phyloP scores from a whole-genome alignment of 2,797 vertebrate genomes.

The Premnoplex brunnescens region DNA sequence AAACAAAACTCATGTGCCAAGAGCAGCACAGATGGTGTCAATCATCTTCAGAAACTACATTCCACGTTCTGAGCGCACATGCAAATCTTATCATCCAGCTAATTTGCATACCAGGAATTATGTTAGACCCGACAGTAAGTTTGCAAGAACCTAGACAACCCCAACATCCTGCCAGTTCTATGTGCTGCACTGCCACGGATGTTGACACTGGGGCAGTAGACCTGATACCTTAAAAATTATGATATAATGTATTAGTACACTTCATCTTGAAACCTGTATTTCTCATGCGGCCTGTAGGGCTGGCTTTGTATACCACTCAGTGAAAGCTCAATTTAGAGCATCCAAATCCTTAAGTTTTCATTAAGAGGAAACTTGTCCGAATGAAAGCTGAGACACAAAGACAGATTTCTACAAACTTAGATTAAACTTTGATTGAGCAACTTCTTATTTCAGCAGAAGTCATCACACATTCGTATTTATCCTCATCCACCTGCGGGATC shows the following conservation, averaged over 20 bases:
- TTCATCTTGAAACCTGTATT: rapidly evolving
- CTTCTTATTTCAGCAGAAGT: not conserved
- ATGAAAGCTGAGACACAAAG: rapidly evolving
- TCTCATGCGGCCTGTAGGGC: too few species aligned
- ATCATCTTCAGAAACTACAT: not conserved
- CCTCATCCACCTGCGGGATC: not conserved
- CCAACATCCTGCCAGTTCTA: not conserved
- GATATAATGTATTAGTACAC: not conserved
- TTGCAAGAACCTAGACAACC: not conserved
- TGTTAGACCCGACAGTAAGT: not conserved
- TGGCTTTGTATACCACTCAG: not conserved
- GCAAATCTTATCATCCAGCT: not conserved
- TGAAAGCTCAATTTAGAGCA: not conserved
- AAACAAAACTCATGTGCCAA: not conserved
- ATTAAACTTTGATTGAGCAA: not conserved
- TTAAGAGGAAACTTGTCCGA: not conserved
- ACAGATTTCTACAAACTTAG: not conserved
- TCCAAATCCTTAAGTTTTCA: not conserved
- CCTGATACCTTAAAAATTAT: not conserved
- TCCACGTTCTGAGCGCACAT: not conserved
- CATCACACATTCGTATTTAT: not conserved
- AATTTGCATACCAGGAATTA: not conserved
- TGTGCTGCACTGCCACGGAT: not conserved
- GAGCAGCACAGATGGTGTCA: rapidly evolving
- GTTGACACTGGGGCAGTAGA: not conserved